Percentiles rank a stretch among this genome's conserved stretches.
Evolutionary conservation across 2,888 invertebrate species (phyloP).

Genomic region (Ceraclea dissimilis): DNA sequence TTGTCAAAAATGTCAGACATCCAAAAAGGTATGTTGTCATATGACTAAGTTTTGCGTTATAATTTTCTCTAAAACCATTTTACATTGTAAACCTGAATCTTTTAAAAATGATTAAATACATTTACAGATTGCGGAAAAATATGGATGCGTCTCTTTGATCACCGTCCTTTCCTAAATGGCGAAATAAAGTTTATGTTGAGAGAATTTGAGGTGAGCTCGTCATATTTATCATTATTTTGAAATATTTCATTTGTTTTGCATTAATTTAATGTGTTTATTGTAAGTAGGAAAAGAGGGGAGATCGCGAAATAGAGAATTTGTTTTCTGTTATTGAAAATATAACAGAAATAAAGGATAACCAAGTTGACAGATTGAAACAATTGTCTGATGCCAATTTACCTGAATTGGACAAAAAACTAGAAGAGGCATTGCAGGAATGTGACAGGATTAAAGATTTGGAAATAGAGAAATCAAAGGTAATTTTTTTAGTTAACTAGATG

Average conservation of each 20-base stretch:
- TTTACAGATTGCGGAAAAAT: conserved; percentile 71
- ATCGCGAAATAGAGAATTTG: conserved; percentile 71
- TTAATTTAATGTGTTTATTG: conserved; percentile 28
- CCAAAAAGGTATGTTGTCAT: conserved; percentile 32
- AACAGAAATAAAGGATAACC: conserved; percentile 68
- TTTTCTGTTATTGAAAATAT: conserved; percentile 70
- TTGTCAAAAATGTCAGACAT: conserved; percentile 32
- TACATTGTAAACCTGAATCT: too few species aligned
- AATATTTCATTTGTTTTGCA: not conserved
- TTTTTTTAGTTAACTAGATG: too few species aligned
- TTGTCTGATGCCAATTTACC: conserved; percentile 54
- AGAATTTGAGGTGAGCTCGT: conserved; percentile 67
- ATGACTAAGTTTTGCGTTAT: conserved; percentile 9
- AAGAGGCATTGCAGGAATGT: conserved; percentile 56
- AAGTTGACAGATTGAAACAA: conserved; percentile 60
- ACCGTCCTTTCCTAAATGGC: conserved; percentile 76
- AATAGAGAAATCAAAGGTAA: conserved; percentile 48
- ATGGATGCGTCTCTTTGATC: conserved; percentile 80
- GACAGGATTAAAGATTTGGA: conserved; percentile 55
- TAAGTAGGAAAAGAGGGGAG: conserved; percentile 69
- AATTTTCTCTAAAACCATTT: conserved; percentile 5
- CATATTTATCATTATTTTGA: not conserved
- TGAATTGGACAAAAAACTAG: conserved; percentile 56
- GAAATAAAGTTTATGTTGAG: conserved; percentile 77
- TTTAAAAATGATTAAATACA: too few species aligned